Conservation (phyloP, 2,888 invertebrate species). For the Pardosa pseudoannulata region DNA sequence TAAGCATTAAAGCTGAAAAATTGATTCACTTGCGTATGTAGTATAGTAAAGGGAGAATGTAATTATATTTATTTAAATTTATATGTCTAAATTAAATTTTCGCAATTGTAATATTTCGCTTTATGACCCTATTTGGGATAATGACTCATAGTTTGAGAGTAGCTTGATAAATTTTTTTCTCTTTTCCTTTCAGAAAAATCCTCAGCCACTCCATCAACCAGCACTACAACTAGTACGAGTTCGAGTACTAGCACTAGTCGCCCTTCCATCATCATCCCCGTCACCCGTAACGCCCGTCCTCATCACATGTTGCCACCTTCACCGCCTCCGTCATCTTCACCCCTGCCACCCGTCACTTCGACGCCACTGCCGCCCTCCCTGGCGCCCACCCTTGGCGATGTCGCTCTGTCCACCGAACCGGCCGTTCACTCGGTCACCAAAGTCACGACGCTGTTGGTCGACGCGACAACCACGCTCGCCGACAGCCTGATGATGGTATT, state of each 20-base stretch:
- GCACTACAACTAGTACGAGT: constrained; percentile 60
- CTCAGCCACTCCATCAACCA: constrained; percentile 41
- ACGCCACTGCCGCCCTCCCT: constrained; percentile 2
- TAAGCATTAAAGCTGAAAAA: too few relatives aligned
- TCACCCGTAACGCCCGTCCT: constrained; percentile 59
- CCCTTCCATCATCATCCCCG: constrained; percentile 72
- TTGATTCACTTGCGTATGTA: too few relatives aligned
- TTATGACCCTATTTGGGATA: too few relatives aligned
- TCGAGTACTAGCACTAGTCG: constrained; percentile 66
- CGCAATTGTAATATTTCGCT: too few relatives aligned
- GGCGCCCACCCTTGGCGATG: background rate
- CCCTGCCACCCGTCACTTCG: constrained; percentile 19
- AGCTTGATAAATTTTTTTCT: too few relatives aligned
- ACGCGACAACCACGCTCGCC: constrained; percentile 52
- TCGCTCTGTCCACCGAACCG: background rate
- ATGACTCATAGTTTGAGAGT: too few relatives aligned
- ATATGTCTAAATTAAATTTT: too few relatives aligned
- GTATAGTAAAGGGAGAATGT: too few relatives aligned
- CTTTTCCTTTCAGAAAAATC: constrained; percentile 58
- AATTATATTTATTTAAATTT: too few relatives aligned
- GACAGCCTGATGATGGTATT: constrained; percentile 57
- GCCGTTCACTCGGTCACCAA: background rate
- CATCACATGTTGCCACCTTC: constrained; percentile 36
- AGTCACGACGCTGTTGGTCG: constrained; percentile 28
- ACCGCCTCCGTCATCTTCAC: constrained; percentile 30